These are phyloP conservation scores for Drosophila recens DNA, from an alignment of 2,888 invertebrate species.

Conservation along the genomic window DNA sequence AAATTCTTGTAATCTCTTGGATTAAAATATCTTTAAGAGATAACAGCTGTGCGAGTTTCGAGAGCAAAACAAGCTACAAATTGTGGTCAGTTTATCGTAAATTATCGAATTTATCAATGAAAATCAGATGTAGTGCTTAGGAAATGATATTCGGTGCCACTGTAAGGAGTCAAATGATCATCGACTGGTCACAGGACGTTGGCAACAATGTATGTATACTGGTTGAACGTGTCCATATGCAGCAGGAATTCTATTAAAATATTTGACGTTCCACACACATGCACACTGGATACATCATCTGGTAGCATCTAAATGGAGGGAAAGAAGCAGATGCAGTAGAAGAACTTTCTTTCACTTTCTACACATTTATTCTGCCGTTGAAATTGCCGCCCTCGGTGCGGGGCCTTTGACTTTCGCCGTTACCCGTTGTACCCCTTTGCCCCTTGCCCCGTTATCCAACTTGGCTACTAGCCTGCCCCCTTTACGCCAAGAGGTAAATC, in stretches of 20 bases:
- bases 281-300: conserved; percentile 6
- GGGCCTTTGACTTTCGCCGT: conserved; percentile 53
- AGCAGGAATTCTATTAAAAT: not conserved
- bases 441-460: not conserved
- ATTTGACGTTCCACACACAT: not conserved
- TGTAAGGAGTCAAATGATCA: not conserved
- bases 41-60: too few relatives aligned
- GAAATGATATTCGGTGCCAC: not conserved
- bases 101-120: too few relatives aligned
- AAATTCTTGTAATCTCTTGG: too few relatives aligned
- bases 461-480: not conserved
- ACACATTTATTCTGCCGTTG: conserved; percentile 61
- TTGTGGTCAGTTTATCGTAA: too few relatives aligned
- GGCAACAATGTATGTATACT: not conserved
- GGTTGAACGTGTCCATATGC: not conserved
- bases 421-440: conserved; percentile 15
- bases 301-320: conserved; percentile 20
- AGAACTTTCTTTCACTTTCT: conserved; percentile 66
- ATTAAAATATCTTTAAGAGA: too few relatives aligned
- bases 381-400: conserved; percentile 17
- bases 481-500: conserved; percentile 31
- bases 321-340: not conserved
- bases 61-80: not conserved
- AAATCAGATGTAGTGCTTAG: not conserved
- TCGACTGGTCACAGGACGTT: not conserved